Conservation (phyloP, 2,888 invertebrate species). For the Lasius platythorax region DNA sequence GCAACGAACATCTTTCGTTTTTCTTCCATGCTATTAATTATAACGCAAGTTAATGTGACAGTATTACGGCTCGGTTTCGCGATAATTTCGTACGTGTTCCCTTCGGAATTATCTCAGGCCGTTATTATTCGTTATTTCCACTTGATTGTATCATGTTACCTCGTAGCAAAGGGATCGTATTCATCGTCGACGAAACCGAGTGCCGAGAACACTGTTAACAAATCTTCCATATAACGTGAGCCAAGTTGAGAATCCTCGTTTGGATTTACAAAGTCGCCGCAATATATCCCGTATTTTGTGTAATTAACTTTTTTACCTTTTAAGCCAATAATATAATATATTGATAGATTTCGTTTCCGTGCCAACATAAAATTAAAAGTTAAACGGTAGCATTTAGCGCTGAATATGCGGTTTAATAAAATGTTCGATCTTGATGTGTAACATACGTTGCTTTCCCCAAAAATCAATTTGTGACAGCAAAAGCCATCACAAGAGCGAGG, state of each 20-base stretch:
- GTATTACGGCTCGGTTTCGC: constrained; percentile 20
- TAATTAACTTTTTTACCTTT: not conserved
- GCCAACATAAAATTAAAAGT: not conserved
- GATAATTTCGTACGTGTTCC: not conserved
- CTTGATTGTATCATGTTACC: constrained; percentile 26
- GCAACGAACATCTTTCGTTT: constrained; percentile 14
- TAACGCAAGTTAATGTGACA: constrained; percentile 25
- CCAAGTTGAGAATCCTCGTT: constrained; percentile 30
- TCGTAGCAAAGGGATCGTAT: not conserved
- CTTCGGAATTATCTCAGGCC: not conserved
- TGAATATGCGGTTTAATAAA: not conserved
- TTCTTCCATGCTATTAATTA: constrained; percentile 24
- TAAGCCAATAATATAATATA: constrained; percentile 22
- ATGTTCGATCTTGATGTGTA: not conserved
- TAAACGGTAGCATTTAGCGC: not conserved
- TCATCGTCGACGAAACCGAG: constrained; percentile 17
- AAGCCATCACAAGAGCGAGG: not conserved
- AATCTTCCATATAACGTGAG: constrained; percentile 19
- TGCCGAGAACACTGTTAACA: constrained; percentile 12
- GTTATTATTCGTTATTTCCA: constrained; percentile 27
- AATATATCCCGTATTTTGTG: not conserved
- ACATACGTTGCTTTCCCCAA: not conserved
- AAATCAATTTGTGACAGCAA: constrained; percentile 13
- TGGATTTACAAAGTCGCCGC: not conserved
- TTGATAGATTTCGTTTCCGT: not conserved